A percentile compares a stretch with the other conserved stretches of the same genome.
Conservation (phyloP, 1,140 invertebrate genomes). For the Drosophila bipectinata region DNA sequence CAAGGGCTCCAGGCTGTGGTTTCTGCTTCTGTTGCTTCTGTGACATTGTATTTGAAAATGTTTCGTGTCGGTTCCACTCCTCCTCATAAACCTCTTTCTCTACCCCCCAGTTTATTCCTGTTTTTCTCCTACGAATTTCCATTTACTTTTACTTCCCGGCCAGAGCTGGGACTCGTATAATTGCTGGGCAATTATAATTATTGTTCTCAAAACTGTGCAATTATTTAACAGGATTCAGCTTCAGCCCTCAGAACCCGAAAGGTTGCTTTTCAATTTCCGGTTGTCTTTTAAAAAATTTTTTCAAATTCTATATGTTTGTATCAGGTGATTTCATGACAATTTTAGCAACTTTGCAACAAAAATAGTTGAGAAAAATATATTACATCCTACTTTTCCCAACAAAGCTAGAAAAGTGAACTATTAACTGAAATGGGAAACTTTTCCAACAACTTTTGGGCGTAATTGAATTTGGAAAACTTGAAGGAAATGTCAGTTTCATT, state of each 20-base stretch:
- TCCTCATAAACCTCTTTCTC: too few species aligned
- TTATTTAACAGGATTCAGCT: slow-evolving; percentile 35
- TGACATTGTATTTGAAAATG: slow-evolving; percentile 62
- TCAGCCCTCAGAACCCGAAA: neutral
- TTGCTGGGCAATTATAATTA: slow-evolving; percentile 46
- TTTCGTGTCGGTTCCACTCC: slow-evolving; percentile 16
- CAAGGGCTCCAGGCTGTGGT: slow-evolving; percentile 30
- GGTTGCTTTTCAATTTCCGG: slow-evolving; percentile 55
- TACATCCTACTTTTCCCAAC: slow-evolving; percentile 7
- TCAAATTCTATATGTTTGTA: slow-evolving; percentile 9
- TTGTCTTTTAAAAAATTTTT: slow-evolving; percentile 39
- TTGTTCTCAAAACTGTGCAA: slow-evolving; percentile 29
- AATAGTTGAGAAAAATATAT: slow-evolving; percentile 1
- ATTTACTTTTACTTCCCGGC: neutral
- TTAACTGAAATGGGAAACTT: slow-evolving; percentile 16
- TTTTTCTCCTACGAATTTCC: neutral
- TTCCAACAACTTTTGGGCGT: slow-evolving; percentile 1
- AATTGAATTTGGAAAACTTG: slow-evolving; percentile 13
- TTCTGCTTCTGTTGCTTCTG: slow-evolving; percentile 23
- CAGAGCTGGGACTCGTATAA: neutral
- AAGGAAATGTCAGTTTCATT: neutral
- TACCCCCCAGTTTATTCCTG: neutral
- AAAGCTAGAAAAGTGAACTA: slow-evolving; percentile 3
- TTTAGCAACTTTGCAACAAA: neutral
- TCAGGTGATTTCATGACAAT: slow-evolving; percentile 20